Percentiles rank a stretch among this genome's conserved stretches.
phyloP scores from a whole-genome alignment of 2,888 invertebrate species.

The Ectemnius continuus region DNA sequence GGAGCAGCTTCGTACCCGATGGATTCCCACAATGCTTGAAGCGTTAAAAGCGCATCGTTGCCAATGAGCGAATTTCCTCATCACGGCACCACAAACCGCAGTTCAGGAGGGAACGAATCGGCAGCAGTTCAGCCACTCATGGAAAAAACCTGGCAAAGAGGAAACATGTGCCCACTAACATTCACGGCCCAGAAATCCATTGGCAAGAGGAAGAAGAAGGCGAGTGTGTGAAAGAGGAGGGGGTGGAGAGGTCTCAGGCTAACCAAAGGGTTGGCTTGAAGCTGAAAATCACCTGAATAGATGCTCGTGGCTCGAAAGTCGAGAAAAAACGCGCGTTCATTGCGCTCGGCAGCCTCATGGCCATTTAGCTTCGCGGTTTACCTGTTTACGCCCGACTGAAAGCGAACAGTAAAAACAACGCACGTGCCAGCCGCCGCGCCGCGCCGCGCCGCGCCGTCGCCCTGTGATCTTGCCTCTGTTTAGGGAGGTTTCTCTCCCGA shows the following conservation, averaged over 20 bases:
- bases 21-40: too few relatives aligned
- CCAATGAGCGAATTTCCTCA: too few relatives aligned
- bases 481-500: neutral
- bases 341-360: neutral
- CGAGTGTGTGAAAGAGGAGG: neutral
- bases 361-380: constrained; percentile 4
- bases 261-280: neutral
- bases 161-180: neutral
- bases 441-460: too few relatives aligned
- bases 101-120: neutral
- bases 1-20: too few relatives aligned
- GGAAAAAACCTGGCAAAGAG: neutral
- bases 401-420: neutral
- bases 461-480: neutral
- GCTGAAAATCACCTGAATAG: constrained; percentile 1
- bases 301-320: neutral
- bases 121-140: neutral
- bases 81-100: too few relatives aligned
- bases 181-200: neutral
- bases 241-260: neutral
- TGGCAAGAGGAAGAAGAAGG: neutral
- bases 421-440: too few relatives aligned
- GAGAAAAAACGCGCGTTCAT: neutral
- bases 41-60: too few relatives aligned
- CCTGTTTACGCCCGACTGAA: neutral